Base-by-base conservation (phyloP, 2,113 vertebrate species). In the Rallus limicola region DNA sequence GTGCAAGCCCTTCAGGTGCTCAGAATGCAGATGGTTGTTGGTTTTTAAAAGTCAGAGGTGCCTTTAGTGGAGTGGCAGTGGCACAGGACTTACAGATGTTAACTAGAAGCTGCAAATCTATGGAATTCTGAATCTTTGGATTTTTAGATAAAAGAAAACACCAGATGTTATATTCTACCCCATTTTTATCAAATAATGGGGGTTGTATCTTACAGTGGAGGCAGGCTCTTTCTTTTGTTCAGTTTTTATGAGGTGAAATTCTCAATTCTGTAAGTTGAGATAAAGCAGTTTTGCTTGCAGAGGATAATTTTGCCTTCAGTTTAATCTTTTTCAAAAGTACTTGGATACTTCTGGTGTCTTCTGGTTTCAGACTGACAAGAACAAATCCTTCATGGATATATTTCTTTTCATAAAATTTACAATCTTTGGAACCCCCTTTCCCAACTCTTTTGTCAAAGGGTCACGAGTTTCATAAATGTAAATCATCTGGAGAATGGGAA, bases 321-420 rank as follows among this genome's bases (percentile, higher is more conserved):
- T 93, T 84, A 72, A 36, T 59, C 5, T 82, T 81, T 68, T 71
- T 36, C 13, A 77, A 33, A 84, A 85, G n/a, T 46, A 56, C 24
- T 79, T 53, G 52, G 72, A 68, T 13, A 18, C 65, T 86, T 85
- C 21, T 88, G 36, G 10, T 86, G 42, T 88, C 44, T 76, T 90
- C 65, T 42, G 59, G 2, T 76, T 92, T 78, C n/a, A 79, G 44
- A 55, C 31, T 1, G 2, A 68, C 33, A 82, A 68, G 59, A 93
- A 13, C 34, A 71, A 34, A 38, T 93, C 56, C 58, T 82, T 89
- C 29, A 40, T 59, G 56, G 46, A 74, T 74, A 10, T 46, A 15
- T 15, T 85, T 62, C 74, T 94, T 79, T 95, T 58, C 67, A 36
- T 65, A 86, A 63, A 93, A 26, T 15, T 25, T 62, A 33, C 20